phyloP scores from a whole-genome alignment of 2,797 vertebrate genomes.

The Oreonectes daqikongensis region DNA sequence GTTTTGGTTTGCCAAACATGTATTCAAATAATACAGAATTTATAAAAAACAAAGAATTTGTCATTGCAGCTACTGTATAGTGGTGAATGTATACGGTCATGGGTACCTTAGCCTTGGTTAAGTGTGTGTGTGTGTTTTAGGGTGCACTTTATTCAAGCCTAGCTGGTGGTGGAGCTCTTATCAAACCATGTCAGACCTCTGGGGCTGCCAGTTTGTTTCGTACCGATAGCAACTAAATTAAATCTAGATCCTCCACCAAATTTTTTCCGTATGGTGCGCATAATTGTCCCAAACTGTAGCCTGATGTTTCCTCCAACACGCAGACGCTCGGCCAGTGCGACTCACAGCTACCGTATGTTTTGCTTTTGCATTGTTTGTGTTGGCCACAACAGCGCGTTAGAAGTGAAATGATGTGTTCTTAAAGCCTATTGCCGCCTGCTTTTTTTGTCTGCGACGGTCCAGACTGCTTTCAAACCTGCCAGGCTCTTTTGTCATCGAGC shows the following conservation, averaged over 20 bases:
- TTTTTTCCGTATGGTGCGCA: constrained; percentile 57
- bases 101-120: not conserved
- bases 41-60: not conserved
- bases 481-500: constrained; percentile 55
- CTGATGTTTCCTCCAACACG: constrained; percentile 40
- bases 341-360: constrained; percentile 14
- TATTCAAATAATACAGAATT: not conserved
- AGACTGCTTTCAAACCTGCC: constrained; percentile 46
- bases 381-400: constrained; percentile 43
- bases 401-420: constrained; percentile 33
- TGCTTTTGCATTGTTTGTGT: constrained; percentile 48
- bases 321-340: constrained; percentile 15
- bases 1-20: not conserved
- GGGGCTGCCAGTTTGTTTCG: constrained; percentile 61
- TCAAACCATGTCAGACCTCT: constrained; percentile 66
- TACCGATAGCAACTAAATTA: constrained; percentile 67
- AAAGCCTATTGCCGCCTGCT: constrained; percentile 40
- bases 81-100: constrained; percentile 38
- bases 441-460: constrained; percentile 52
- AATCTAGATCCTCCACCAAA: constrained; percentile 67
- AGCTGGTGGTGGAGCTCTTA: constrained; percentile 62
- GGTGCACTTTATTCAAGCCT: constrained; percentile 64
- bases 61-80: constrained; percentile 4
- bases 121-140: constrained; percentile 42
- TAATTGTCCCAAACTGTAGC: constrained; percentile 50